phyloP scores from a whole-genome alignment of 2,888 invertebrate genomes.

The Cephus spinipes region DNA sequence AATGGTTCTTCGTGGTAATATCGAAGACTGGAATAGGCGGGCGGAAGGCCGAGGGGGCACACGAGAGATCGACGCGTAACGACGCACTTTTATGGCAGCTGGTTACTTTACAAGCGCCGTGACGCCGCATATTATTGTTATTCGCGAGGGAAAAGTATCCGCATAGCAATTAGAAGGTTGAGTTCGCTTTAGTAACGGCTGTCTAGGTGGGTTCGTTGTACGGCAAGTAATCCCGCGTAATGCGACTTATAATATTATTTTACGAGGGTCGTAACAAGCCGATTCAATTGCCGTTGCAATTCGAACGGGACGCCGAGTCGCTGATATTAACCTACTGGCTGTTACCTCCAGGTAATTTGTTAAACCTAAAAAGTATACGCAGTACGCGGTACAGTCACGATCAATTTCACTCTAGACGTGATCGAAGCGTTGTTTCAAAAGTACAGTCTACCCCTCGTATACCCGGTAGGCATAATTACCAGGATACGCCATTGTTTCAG shows the following conservation, averaged over 20 bases:
- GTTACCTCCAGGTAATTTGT: not conserved
- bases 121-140: not conserved
- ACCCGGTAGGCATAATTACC: not conserved
- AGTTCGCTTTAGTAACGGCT: not conserved
- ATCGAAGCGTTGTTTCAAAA: not conserved
- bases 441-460: not conserved
- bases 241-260: conserved; percentile 8
- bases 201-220: not conserved
- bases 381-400: not conserved
- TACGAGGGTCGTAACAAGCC: conserved; percentile 1
- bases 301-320: not conserved
- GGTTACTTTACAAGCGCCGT: not conserved
- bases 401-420: not conserved
- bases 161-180: not conserved
- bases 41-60: not conserved
- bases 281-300: conserved; percentile 6
- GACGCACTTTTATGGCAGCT: not conserved
- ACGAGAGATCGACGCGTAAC: not conserved
- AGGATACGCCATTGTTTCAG: not conserved
- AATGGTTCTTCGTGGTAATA: not conserved
- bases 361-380: not conserved
- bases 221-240: conserved; percentile 1
- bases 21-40: not conserved
- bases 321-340: not conserved
- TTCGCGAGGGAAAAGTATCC: not conserved